Conservation (phyloP, 2,797 vertebrate genomes). For the Nyctibius grandis region DNA sequence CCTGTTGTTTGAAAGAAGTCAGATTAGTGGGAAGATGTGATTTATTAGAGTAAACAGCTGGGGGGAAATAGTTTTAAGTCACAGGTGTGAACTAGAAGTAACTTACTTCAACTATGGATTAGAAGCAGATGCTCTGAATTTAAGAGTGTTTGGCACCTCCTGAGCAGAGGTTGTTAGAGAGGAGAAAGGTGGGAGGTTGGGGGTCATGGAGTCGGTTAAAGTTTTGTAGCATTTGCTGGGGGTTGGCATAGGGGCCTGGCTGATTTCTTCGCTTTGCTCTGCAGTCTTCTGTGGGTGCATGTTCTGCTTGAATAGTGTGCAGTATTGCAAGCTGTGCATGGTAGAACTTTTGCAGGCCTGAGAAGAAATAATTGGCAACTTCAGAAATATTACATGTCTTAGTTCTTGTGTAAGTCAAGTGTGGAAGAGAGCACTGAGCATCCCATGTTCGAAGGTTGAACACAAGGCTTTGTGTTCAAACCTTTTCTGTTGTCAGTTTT, state of each 20-base stretch:
- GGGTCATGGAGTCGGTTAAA: rapidly evolving
- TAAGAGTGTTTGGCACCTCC: background rate
- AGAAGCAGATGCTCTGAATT: background rate
- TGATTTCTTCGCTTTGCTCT: background rate
- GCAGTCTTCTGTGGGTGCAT: rapidly evolving
- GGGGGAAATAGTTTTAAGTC: background rate
- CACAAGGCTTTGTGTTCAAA: background rate
- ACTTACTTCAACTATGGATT: background rate
- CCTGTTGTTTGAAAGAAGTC: background rate
- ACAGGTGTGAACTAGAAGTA: background rate
- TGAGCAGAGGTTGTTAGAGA: background rate
- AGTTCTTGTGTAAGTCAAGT: background rate
- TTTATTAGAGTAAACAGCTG: background rate
- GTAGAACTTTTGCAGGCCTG: background rate
- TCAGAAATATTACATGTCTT: background rate
- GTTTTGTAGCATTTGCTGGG: background rate
- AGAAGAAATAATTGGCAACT: background rate
- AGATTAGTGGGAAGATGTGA: background rate
- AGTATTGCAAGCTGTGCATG: background rate
- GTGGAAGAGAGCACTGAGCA: background rate
- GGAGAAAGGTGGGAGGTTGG: background rate
- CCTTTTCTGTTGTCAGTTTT: background rate
- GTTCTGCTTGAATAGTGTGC: background rate
- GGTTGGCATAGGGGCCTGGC: background rate
- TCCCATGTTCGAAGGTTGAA: background rate